Conservation (phyloP, 1,140 invertebrate species). For the Batillaria attramentaria region DNA sequence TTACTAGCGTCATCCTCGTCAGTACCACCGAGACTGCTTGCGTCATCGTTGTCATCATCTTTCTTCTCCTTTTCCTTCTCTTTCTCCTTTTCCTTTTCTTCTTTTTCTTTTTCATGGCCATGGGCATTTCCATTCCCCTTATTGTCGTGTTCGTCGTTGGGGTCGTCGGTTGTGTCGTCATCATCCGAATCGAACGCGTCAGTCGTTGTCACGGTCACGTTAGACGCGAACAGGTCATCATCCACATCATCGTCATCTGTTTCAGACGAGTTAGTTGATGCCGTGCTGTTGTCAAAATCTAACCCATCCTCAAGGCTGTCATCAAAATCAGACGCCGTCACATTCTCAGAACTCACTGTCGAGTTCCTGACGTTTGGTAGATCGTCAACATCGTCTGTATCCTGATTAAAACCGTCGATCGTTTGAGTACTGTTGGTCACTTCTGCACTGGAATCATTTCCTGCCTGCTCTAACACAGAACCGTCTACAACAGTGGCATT, state of each 20-base stretch:
- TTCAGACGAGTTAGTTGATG: conserved; percentile 20
- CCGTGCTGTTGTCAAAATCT: not conserved
- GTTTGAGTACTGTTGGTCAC: too few species aligned
- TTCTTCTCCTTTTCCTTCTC: not conserved
- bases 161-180: not conserved
- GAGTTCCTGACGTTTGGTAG: too few species aligned
- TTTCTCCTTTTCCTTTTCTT: not conserved
- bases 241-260: not conserved
- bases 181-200: conserved; percentile 21
- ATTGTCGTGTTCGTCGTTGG: not conserved
- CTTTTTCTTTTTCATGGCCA: not conserved
- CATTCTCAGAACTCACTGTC: too few species aligned
- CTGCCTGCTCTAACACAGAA: too few species aligned
- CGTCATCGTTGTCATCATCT: conserved; percentile 18
- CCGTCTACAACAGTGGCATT: too few species aligned
- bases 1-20: conserved; percentile 12
- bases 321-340: not conserved
- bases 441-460: too few species aligned
- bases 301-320: not conserved
- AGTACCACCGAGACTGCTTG: not conserved
- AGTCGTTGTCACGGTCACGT: not conserved
- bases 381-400: too few species aligned
- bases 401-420: too few species aligned
- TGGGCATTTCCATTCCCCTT: not conserved
- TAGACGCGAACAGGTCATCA: not conserved